These are phyloP conservation scores for Epiblema foenella DNA, from an alignment of 2,888 invertebrate species.

Conservation along the genomic window DNA sequence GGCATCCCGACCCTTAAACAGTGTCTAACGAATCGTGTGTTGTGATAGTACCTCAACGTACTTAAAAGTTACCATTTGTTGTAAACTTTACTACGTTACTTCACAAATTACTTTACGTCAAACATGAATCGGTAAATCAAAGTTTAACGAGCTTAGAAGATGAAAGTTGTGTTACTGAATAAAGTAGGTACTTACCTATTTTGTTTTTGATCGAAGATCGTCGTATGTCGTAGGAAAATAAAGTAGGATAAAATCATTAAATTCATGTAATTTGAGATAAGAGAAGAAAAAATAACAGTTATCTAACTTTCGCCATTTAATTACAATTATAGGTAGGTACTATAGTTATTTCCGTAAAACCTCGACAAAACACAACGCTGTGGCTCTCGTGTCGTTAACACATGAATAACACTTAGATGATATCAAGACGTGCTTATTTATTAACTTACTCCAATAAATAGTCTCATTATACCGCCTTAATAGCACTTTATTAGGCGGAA, in stretches of 20 bases:
- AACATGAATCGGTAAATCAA: constrained; percentile 17
- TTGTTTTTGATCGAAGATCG: neutral
- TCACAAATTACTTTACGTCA: constrained; percentile 6
- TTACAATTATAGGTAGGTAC: too few relatives aligned
- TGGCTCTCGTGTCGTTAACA: neutral
- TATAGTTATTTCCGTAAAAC: too few relatives aligned
- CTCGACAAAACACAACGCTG: neutral
- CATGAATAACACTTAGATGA: constrained; percentile 20
- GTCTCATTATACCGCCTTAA: constrained; percentile 37
- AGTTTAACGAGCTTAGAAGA: constrained; percentile 12
- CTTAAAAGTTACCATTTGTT: constrained; percentile 36
- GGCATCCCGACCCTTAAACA: constrained; percentile 57
- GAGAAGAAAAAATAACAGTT: too few relatives aligned
- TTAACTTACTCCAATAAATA: constrained; percentile 29
- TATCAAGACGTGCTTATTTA: constrained; percentile 25
- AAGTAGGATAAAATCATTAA: too few relatives aligned
- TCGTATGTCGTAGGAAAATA: too few relatives aligned
- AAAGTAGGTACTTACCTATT: neutral
- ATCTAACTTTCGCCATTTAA: too few relatives aligned
- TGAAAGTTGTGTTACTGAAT: neutral
- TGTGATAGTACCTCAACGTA: constrained; percentile 28
- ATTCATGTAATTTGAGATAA: too few relatives aligned
- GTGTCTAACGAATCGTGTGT: constrained; percentile 57
- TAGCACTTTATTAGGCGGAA: constrained; percentile 39
- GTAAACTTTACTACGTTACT: constrained; percentile 8